Base-by-base conservation (phyloP, 2,113 vertebrate genomes). In the Bostrychus sinensis region DNA sequence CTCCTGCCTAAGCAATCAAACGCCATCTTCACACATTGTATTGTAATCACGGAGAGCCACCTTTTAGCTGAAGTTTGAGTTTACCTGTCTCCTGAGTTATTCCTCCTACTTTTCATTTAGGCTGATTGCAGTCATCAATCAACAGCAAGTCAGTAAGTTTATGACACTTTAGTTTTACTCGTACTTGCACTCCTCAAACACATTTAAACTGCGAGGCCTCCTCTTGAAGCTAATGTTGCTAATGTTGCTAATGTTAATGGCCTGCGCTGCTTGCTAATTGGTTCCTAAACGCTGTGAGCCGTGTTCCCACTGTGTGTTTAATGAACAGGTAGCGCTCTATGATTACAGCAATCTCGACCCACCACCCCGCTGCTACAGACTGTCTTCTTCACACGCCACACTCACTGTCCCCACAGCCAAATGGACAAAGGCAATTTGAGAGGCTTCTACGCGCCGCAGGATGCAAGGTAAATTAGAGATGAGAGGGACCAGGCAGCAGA, bases 261-360 rank as follows among this genome's bases (percentile, higher is more conserved):
- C 94, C 91, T 92, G 94, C 86, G 93, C 94, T 92, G 94, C 94
- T 96, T 92, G 45, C 45, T 98, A 99, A 99, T 98, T 98, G 96
- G 95, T 93, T 94, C 91, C 94, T 96, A 97, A 98, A 89, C 43
- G 85, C 94, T 94, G 95, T 94, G 92, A 97, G 94, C 93, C 93
- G 95, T 91, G 92, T 94, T 94, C 94, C 94, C 90, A 94, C 96
- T 96, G 96, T 94, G 96, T 94, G 94, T 94, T 96, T 96, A 98
- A 99, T 98, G 96, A 99, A 96, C 94, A 96, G 96, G 96, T 98
- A 97, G 94, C 95, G 93, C 95, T 95, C 69, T 79, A 93, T 99
- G 97, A 98, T 99, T 98, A 97, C 94, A 95, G 96, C 96, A 98
- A 99, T 99, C 96, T 96, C 85, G 86, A 77, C 74, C 81, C 94